Evolutionary conservation across 2,888 invertebrate genomes (phyloP).

Genomic region (Limulus polyphemus): DNA sequence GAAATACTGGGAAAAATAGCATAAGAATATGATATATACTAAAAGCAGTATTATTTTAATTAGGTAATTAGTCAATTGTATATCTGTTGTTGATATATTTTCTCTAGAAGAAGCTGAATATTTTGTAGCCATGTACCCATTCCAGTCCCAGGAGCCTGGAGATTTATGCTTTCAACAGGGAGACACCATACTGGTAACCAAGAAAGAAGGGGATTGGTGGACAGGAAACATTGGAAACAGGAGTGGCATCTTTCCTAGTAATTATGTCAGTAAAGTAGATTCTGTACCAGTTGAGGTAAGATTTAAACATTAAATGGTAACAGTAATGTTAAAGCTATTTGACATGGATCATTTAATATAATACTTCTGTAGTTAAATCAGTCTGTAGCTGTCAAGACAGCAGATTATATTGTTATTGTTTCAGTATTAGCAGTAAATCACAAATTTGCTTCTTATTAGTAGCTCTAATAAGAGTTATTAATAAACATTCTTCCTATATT

Average conservation of each 20-base stretch:
- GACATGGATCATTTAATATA: no score
- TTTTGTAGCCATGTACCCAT: constrained; percentile 80
- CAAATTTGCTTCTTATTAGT: no score
- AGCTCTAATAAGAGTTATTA: no score
- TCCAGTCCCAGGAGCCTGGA: constrained; percentile 73
- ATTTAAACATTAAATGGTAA: background rate
- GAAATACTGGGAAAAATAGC: background rate
- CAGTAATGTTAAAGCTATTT: no score
- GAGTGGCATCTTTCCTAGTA: constrained; percentile 91
- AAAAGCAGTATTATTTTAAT: no score
- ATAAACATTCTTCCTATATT: no score
- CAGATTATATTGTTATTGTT: no score
- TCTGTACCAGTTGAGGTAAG: constrained; percentile 29
- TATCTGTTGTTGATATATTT: no score
- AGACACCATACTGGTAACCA: constrained; percentile 71
- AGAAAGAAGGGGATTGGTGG: constrained; percentile 98
- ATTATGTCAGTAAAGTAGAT: constrained; percentile 55
- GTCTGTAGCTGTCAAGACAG: no score
- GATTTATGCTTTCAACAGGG: constrained; percentile 77
- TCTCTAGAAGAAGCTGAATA: constrained; percentile 45
- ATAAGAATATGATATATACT: background rate
- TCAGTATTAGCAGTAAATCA: no score
- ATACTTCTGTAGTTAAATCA: no score
- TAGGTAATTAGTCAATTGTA: no score
- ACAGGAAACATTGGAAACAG: constrained; percentile 68